Conservation (phyloP, 2,888 invertebrate genomes). For the Trachelus stipa region DNA sequence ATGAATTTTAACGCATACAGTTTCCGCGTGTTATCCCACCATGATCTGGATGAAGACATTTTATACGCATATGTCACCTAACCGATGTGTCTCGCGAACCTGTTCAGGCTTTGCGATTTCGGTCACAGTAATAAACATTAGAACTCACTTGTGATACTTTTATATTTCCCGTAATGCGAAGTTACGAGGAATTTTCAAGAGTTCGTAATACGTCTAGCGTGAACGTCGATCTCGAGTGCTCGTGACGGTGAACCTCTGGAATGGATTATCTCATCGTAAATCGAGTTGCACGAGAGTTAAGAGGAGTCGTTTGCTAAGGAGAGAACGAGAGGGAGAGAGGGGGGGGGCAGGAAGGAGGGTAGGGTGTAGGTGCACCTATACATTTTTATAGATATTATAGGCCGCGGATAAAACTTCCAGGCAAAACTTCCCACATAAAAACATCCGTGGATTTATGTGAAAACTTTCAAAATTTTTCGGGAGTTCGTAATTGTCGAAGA, state of each 20-base stretch:
- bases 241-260: background rate
- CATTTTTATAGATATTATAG: conserved; percentile 33
- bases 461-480: conserved; percentile 44
- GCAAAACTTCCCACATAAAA: conserved; percentile 56
- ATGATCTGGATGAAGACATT: background rate
- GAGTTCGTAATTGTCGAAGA: conserved; percentile 55
- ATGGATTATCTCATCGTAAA: conserved; percentile 4
- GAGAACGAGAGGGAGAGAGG: background rate
- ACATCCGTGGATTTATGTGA: conserved; percentile 55
- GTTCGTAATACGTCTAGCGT: background rate
- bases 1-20: conserved; percentile 37
- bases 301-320: background rate
- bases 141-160: background rate
- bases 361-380: background rate
- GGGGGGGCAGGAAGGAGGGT: background rate
- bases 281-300: background rate
- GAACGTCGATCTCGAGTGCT: conserved; percentile 1
- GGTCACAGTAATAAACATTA: background rate
- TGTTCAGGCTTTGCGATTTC: background rate
- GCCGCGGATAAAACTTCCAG: conserved; percentile 32
- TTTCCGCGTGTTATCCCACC: conserved; percentile 30
- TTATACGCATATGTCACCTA: background rate
- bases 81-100: background rate
- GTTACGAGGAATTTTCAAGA: background rate
- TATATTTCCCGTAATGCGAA: background rate